A percentile compares a stretch with the other conserved stretches of the same genome.
These are phyloP conservation scores for Sebastes iracundus DNA, from an alignment of 2,797 vertebrate genomes.

Conservation along the genomic window DNA sequence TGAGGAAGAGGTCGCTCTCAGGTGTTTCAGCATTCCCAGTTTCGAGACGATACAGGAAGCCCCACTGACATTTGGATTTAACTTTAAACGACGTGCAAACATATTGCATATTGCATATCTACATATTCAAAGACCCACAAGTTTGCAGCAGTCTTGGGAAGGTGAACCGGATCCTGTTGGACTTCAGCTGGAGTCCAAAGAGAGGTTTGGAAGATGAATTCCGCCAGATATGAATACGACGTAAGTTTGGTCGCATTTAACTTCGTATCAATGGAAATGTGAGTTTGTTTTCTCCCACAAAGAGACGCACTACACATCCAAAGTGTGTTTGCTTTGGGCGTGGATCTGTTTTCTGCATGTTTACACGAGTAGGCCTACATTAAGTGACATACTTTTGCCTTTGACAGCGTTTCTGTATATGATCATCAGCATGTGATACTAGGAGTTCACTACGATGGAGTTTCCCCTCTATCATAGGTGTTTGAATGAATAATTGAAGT, in stretches of 20 bases:
- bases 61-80: background rate
- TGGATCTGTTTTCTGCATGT: background rate
- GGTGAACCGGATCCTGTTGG: background rate
- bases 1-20: constrained; percentile 18
- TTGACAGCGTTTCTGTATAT: background rate
- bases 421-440: background rate
- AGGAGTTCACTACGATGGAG: too few relatives aligned
- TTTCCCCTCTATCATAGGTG: background rate
- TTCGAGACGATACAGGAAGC: background rate
- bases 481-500: background rate
- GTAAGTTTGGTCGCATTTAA: constrained; percentile 53
- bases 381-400: background rate
- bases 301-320: background rate
- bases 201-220: constrained; percentile 41
- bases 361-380: background rate
- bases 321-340: background rate
- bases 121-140: background rate
- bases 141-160: background rate
- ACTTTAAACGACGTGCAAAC: background rate
- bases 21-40: background rate
- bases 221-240: constrained; percentile 55
- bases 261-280: background rate
- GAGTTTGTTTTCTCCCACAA: background rate
- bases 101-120: too few relatives aligned
- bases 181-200: background rate